A percentile compares a stretch with the other conserved stretches of the same genome.
These are phyloP conservation scores for Cichladusa arquata DNA, from an alignment of 2,113 vertebrate species.

Conservation along the genomic window DNA sequence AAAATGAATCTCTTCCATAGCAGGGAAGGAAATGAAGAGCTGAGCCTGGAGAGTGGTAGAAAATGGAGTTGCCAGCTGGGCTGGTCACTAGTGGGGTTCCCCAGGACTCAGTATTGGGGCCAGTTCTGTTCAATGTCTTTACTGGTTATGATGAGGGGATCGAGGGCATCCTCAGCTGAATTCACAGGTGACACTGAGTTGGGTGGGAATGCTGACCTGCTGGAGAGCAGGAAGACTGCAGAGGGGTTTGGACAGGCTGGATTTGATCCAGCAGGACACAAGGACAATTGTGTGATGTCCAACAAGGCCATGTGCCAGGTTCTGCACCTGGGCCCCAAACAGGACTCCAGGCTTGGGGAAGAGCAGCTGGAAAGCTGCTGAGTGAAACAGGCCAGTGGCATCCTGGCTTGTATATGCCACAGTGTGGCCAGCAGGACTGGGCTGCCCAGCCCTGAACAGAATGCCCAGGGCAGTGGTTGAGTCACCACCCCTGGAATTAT, in stretches of 20 bases:
- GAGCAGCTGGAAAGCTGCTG: not conserved
- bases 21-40: not conserved
- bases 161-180: not conserved
- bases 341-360: not conserved
- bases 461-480: not conserved
- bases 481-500: not conserved
- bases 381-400: not conserved
- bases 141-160: not conserved
- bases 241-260: not conserved
- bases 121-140: not conserved
- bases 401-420: not conserved
- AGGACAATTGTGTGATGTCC: not conserved
- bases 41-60: not conserved
- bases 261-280: not conserved
- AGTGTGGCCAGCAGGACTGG: not conserved
- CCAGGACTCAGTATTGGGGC: not conserved
- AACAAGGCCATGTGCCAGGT: not conserved
- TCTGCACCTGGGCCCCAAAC: not conserved
- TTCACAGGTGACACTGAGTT: not conserved
- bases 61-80: not conserved
- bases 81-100: not conserved
- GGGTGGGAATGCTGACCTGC: not conserved
- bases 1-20: not conserved
- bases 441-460: not conserved
- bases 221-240: not conserved